Evolutionary conservation across 2,888 invertebrate species (phyloP), one percentile per base, ranked within the genome.

Genomic region (Stenodema calcarata): DNA sequence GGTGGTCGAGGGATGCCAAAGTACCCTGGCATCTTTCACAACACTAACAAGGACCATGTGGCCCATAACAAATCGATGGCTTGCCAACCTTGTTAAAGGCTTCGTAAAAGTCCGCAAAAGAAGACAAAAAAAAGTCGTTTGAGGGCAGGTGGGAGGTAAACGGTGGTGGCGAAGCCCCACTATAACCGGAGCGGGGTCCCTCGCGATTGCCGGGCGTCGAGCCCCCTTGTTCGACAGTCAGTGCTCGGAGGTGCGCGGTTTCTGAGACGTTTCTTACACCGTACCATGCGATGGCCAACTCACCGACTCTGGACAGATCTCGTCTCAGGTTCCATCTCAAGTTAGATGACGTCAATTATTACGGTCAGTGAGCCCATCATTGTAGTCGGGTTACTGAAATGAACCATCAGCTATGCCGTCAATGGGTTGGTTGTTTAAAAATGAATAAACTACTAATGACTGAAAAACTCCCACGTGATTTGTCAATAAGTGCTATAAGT

Each of bases 261-360:
- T 47, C 79, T n/a, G 79, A 50, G 79, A 44, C 78, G 16, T 79
- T 50, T 50, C 41, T 41, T 41, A 47, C 16, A 28, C 70, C 84
- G 73, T 14, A 84, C 86, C 54, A 86, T 86, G 86, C 78, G 78
- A 86, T 86, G 86, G 86, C 86, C 18, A 79, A 79, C 42, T 86
- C 86, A 35, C 86, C 86, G 54, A 86, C 86, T 62, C 42, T 86
- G 54, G 86, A 86, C 86, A 78, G 42, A 78, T 30, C 86, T 78
- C 86, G 86, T n/a, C 86, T 86, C 69, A 76, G 86, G 42, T 86
- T 86, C 28, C 86, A 86, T 41, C 70, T 86, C 76, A 86, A 86
- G 69, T 76, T 86, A 30, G 86, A 86, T 62, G 86, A 86, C 86
- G 86, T 86, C 86, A 86, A 86, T 41, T 86, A 86, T 62, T 86